Evolutionary conservation across 2,113 vertebrate genomes (phyloP).

Genomic region (Cnemophilus loriae): DNA sequence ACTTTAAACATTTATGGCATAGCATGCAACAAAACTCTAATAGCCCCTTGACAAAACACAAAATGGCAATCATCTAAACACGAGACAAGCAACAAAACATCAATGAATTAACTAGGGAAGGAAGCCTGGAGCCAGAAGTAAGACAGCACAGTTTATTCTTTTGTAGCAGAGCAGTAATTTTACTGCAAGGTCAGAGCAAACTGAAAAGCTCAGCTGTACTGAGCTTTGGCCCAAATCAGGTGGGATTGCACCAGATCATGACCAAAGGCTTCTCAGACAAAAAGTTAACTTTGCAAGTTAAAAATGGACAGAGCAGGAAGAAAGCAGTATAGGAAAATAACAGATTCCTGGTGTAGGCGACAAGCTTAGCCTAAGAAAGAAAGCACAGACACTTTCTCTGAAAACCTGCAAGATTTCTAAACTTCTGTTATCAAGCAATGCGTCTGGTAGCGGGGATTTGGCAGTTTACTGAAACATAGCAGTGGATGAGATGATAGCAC

Average conservation of each 20-base stretch:
- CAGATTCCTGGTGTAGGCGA: background rate
- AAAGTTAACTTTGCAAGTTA: background rate
- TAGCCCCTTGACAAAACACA: background rate
- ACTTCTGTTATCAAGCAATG: background rate
- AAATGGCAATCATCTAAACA: background rate
- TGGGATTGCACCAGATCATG: background rate
- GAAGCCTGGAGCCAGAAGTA: background rate
- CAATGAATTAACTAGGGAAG: background rate
- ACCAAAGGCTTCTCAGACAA: background rate
- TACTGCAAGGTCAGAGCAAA: background rate
- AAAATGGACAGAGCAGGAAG: background rate
- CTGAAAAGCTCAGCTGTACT: background rate
- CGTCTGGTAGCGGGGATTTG: background rate
- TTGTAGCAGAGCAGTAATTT: background rate
- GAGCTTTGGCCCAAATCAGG: background rate
- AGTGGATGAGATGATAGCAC: background rate
- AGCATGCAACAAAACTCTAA: background rate
- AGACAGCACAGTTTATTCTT: background rate
- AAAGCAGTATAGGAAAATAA: background rate
- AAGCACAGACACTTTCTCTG: accelerated
- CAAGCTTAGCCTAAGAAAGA: background rate
- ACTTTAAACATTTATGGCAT: background rate
- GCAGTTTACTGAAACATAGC: background rate
- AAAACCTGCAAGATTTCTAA: background rate
- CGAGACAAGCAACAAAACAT: background rate